Conservation (phyloP, 2,113 vertebrate species). For the Lophochroa leadbeateri region DNA sequence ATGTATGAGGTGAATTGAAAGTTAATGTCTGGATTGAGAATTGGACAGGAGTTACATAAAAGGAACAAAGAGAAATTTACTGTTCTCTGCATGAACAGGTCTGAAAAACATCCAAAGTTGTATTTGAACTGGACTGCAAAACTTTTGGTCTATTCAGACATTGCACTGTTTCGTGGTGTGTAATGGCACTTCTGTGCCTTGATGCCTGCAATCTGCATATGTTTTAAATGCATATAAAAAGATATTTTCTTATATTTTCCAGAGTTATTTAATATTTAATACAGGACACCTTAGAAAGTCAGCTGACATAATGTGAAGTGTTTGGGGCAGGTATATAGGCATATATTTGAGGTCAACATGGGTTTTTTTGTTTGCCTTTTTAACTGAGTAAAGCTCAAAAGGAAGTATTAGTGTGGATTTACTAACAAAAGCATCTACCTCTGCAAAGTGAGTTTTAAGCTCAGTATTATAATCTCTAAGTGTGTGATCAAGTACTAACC, state of each 20-base stretch:
- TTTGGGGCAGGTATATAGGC: background rate
- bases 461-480: background rate
- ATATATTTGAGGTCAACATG: background rate
- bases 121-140: background rate
- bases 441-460: background rate
- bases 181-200: background rate
- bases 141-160: background rate
- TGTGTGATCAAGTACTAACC: background rate
- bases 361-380: background rate
- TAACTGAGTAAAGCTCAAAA: background rate
- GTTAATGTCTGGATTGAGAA: conserved; percentile 25
- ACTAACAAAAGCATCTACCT: background rate
- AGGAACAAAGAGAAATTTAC: background rate
- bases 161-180: background rate
- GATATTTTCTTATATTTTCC: background rate
- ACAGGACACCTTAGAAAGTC: background rate
- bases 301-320: background rate
- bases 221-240: background rate
- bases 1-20: conserved; percentile 11
- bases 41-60: background rate
- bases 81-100: background rate
- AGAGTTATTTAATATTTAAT: background rate
- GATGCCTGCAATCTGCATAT: background rate
- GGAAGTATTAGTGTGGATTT: background rate
- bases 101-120: background rate